phyloP scores from a whole-genome alignment of 2,113 vertebrate genomes.

The Salvelinus alpinus region DNA sequence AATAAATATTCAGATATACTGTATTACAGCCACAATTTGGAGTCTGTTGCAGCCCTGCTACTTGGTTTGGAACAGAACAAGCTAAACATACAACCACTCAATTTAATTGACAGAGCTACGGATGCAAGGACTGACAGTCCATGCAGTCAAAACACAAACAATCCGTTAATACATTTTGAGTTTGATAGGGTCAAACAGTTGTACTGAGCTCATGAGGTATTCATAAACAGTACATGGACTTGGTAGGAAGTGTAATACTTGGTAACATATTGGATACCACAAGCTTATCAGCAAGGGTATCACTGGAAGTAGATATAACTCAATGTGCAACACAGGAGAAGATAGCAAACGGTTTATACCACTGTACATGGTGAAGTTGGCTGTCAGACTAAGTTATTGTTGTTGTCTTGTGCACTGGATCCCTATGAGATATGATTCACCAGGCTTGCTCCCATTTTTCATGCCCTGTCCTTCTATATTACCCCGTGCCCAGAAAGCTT shows the following conservation, averaged over 20 bases:
- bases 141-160: no score
- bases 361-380: slow-evolving; percentile 32
- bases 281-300: slow-evolving; percentile 54
- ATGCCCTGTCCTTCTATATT: slow-evolving; percentile 28
- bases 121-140: no score
- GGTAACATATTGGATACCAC: slow-evolving; percentile 15
- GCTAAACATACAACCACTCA: no score
- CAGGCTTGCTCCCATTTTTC: slow-evolving; percentile 46
- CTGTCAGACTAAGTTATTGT: slow-evolving; percentile 40
- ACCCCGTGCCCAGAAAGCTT: slow-evolving; percentile 29
- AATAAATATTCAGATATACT: background rate
- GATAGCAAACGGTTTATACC: slow-evolving; percentile 36
- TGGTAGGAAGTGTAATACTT: slow-evolving; percentile 19
- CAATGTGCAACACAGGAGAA: slow-evolving; percentile 33
- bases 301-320: slow-evolving; percentile 36
- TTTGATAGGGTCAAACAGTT: no score
- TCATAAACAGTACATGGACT: no score
- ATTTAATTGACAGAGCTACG: no score
- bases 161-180: no score
- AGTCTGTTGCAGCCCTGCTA: no score
- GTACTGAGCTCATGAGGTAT: no score
- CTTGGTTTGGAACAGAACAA: no score
- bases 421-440: slow-evolving; percentile 50
- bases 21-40: no score
- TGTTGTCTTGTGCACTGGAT: slow-evolving; percentile 33